Conservation (phyloP, 2,113 vertebrate species). For the Sinocyclocheilus grahami region DNA sequence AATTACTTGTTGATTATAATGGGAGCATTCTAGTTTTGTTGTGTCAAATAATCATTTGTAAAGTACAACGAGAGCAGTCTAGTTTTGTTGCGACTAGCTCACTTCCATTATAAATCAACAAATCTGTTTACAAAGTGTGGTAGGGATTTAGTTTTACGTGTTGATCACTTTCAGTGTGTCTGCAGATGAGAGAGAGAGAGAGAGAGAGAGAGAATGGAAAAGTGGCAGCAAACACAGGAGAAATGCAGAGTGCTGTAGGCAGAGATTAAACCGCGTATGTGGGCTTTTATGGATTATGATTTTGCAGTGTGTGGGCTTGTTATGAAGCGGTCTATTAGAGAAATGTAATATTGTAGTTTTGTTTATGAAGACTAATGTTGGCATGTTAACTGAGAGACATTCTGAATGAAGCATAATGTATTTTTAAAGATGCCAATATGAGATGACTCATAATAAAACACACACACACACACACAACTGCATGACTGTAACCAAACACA, state of each 20-base stretch:
- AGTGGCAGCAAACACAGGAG: not conserved
- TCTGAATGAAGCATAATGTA: constrained; percentile 35
- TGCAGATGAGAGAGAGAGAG: not conserved
- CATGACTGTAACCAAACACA: not conserved
- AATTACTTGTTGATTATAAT: too few species aligned
- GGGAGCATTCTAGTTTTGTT: not conserved
- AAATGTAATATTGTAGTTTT: constrained; percentile 43
- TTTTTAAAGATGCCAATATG: constrained; percentile 37
- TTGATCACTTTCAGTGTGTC: not conserved
- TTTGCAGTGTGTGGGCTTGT: constrained; percentile 20
- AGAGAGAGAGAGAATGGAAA: not conserved
- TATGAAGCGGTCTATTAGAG: constrained; percentile 38
- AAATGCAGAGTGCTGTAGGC: constrained; percentile 30
- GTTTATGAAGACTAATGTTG: constrained; percentile 43
- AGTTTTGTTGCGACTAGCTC: not conserved
- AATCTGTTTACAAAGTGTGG: not conserved
- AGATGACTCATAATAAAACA: constrained; percentile 30
- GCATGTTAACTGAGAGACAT: constrained; percentile 27
- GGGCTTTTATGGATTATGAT: constrained; percentile 44
- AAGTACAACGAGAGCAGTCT: not conserved
- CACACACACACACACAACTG: not conserved
- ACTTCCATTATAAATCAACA: constrained; percentile 1
- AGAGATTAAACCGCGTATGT: constrained; percentile 25
- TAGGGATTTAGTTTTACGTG: not conserved
- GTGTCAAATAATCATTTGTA: not conserved